These are phyloP conservation scores for Chesias legatella DNA, from an alignment of 2,888 invertebrate genomes.

Conservation along the genomic window DNA sequence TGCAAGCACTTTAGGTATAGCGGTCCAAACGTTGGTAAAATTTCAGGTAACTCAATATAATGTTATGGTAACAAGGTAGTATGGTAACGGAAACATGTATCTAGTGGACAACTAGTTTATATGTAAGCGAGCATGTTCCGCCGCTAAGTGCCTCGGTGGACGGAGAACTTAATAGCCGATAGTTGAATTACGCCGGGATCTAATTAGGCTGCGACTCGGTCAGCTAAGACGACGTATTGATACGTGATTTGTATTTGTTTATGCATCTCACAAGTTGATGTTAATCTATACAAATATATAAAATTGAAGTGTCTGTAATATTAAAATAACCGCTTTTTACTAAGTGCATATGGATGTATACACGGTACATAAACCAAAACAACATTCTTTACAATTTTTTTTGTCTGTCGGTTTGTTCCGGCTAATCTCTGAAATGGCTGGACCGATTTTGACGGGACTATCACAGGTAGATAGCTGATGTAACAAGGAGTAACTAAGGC, in stretches of 20 bases:
- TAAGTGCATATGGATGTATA: too few species aligned
- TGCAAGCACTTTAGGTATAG: neutral
- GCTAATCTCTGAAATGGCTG: too few species aligned
- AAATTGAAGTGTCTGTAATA: too few species aligned
- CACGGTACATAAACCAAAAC: too few species aligned
- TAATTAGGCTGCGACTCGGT: constrained; percentile 67
- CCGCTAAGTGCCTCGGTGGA: constrained; percentile 61
- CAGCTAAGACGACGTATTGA: constrained; percentile 57
- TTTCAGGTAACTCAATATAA: constrained; percentile 17
- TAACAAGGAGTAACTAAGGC: too few species aligned
- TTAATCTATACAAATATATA: neutral
- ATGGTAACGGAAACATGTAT: constrained; percentile 14
- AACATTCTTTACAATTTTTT: too few species aligned
- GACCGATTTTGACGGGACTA: too few species aligned
- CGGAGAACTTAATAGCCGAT: constrained; percentile 74
- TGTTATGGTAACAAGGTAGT: constrained; percentile 13
- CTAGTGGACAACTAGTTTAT: constrained; percentile 60
- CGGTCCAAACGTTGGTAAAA: constrained; percentile 9
- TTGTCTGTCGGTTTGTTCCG: too few species aligned
- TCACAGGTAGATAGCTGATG: too few species aligned
- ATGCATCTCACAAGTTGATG: constrained; percentile 3
- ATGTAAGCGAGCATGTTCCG: constrained; percentile 39
- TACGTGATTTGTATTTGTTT: constrained; percentile 50
- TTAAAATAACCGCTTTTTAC: too few species aligned
- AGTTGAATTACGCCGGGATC: constrained; percentile 70